Evolutionary conservation across 2,113 vertebrate species (phyloP), one percentile per base, ranked within the genome.

Genomic region (Trematomus loennbergii): DNA sequence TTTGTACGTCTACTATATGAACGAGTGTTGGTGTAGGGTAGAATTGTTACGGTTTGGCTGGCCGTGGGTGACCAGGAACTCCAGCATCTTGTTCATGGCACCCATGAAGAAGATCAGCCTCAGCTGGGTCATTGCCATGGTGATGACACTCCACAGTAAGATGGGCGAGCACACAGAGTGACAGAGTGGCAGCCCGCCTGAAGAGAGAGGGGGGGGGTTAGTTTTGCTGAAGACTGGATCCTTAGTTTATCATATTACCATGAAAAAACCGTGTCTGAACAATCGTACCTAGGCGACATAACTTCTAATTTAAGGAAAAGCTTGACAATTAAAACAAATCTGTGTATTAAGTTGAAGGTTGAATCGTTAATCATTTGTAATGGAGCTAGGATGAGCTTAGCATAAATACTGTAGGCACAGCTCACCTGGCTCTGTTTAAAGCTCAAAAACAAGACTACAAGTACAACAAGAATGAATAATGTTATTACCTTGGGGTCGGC

Each of bases 51-150:
- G 81, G 63, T 91, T 48, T 10, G 88, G 83, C 80, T 93, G 29
- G 2, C 91, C 91, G 0, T 93, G 80, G 0, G 85, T 93, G 40
- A 96, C 93, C 11, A 97, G 54, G 85, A 94, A 96, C 92, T 96
- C 95, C 78, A 97, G 61, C 95, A 97, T 96, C 89, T 95, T 97
- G 91, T 96, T 97, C 95, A 97, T 96, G 66, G 96, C 94, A 0
- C 96, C 97, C 97, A 97, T 97, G 87, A 96, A 97, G 91, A 97
- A 97, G 54, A 97, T 97, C 48, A 97, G 13, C 12, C 97, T 95
- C 36, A 97, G 91, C 84, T 97, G 97, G 9, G 96, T 96, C 93
- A 97, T 94, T 11, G 94, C 89, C 96, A 97, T 97, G 66, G 95
- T 96, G 63, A 97, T 86, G 18, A 97, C 73, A 71, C 96, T 97